Evolutionary conservation across 2,113 vertebrate species (phyloP), one percentile per base, ranked within the genome.

Genomic region (Sorex araneus): DNA sequence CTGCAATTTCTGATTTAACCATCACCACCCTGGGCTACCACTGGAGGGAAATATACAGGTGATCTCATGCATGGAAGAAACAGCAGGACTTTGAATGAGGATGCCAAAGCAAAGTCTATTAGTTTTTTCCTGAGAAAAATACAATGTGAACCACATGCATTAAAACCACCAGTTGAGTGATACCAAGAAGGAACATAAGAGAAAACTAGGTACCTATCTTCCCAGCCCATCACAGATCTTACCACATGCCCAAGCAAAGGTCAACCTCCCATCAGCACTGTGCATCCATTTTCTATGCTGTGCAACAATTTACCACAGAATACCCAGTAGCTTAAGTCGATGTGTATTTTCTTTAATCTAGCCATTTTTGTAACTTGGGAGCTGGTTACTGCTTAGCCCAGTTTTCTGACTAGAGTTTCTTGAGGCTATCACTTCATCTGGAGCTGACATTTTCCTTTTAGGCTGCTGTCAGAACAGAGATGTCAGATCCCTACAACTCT

Each of bases 101-200:
- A n/a, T n/a, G n/a, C n/a, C n/a, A n/a, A n/a, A n/a, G n/a, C n/a
- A n/a, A n/a, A n/a, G n/a, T n/a, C n/a, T n/a, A n/a, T n/a, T n/a
- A n/a, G n/a, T n/a, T n/a, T 93, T 95, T 83, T 57, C 57, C 71
- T 78, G n/a, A 57, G 11, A 89, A 50, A 73, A 73, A 81, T 54
- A 90, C 36, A n/a, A 57, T 40, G 16, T 73, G 32, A 90, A 85
- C 63, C 36, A 69, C 25, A 67, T 3, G 63, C 4, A 13, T 87
- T 19, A 36, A 89, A 89, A 90, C 69, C 6, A 54, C 67, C 84
- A 63, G 5, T 28, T 63, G 28, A 73, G 27, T 47, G 40, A 27
- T 34, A 40, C 36, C 54, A 80, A 83, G 67, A 83, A 87, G 40
- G 34, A 73, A 84, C 84, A 27, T 69, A 64, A 90, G 6, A 7